A percentile compares a stretch with the other conserved stretches of the same genome.
Evolutionary conservation across 1,140 invertebrate species (phyloP).

Genomic region (Microplitis mediator): DNA sequence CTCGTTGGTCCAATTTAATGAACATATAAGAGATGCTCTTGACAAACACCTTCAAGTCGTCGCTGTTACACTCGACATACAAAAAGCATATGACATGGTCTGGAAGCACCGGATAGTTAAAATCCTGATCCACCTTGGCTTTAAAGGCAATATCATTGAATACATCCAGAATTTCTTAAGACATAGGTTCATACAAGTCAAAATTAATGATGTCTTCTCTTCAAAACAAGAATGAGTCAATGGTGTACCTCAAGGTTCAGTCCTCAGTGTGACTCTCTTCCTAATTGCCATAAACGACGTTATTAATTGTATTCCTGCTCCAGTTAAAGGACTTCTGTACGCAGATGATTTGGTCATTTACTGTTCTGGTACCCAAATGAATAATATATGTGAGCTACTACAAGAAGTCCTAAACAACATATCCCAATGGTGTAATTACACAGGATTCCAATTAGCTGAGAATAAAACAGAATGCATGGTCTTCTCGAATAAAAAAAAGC

Average conservation of each 20-base stretch:
- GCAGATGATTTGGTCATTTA: slow-evolving; percentile 2
- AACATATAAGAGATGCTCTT: neutral
- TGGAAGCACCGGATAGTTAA: neutral
- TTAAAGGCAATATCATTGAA: neutral
- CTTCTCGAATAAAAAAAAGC: no score
- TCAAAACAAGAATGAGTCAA: neutral
- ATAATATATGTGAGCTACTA: neutral
- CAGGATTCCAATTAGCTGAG: no score
- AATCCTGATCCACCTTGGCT: neutral
- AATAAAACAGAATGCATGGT: no score
- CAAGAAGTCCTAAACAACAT: no score
- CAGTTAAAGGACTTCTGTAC: neutral
- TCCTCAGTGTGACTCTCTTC: slow-evolving; percentile 3
- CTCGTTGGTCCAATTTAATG: neutral
- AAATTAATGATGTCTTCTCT: neutral
- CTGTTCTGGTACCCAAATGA: neutral
- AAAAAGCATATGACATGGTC: slow-evolving; percentile 17
- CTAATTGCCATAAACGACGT: slow-evolving; percentile 9
- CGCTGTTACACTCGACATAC: no score
- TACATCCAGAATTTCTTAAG: slow-evolving; percentile 3
- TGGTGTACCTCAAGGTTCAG: slow-evolving; percentile 14
- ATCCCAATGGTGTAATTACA: no score
- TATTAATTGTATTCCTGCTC: neutral
- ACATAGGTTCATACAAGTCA: neutral
- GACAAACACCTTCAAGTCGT: neutral